A percentile compares a stretch with the other conserved stretches of the same genome.
Evolutionary conservation across 35 echinoderm and acorn worm genomes (phyloP).

Genomic region (Stichopus chloronotus): DNA sequence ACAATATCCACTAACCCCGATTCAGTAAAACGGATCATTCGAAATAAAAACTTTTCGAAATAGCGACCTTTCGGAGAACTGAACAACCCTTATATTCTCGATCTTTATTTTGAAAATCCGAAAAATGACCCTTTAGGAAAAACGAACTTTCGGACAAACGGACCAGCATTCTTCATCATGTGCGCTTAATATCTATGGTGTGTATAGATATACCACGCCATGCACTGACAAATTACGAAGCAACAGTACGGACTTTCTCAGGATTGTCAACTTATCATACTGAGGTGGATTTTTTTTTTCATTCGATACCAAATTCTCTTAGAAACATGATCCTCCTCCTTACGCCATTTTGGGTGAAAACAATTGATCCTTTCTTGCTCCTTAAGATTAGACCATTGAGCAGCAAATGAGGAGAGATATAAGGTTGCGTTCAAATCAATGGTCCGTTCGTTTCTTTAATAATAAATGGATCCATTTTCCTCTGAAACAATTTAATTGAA

Average conservation of each 20-base stretch:
- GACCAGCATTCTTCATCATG: no score
- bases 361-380: conserved; percentile 7
- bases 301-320: not conserved
- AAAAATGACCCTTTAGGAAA: no score
- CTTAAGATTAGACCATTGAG: conserved; percentile 3
- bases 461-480: conserved; percentile 1
- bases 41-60: no score
- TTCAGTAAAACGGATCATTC: no score
- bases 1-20: no score
- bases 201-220: no score
- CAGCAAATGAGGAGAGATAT: not conserved
- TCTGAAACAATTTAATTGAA: conserved; percentile 46
- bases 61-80: no score
- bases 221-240: no score
- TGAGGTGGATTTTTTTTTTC: not conserved
- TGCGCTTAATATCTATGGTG: no score
- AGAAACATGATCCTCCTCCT: not conserved
- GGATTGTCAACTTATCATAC: not conserved
- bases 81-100: no score
- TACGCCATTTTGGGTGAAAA: conserved; percentile 41
- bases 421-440: not conserved
- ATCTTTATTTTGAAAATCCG: no score
- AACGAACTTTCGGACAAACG: no score
- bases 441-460: not conserved
- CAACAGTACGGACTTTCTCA: not conserved